Conservation (phyloP, 2,797 vertebrate genomes). For the Poeciliopsis paucimaculata region DNA sequence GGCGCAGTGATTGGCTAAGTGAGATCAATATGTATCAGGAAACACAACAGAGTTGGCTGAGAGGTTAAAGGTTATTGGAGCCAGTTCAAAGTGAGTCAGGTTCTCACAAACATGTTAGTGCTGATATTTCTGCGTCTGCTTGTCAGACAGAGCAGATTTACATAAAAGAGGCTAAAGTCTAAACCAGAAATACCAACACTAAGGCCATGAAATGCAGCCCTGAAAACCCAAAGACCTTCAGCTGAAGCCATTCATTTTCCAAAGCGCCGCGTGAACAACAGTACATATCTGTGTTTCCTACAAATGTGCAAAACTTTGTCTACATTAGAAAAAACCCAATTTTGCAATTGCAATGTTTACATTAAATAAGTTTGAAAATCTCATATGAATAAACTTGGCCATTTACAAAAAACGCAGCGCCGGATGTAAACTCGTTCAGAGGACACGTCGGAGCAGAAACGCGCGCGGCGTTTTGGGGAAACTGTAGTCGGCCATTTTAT, state of each 20-base stretch:
- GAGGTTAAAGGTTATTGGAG: constrained; percentile 12
- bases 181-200: not conserved
- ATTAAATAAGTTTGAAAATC: too few species aligned
- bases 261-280: not conserved
- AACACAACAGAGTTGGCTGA: not conserved
- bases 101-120: not conserved
- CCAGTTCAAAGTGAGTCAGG: not conserved
- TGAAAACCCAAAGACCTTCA: not conserved
- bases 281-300: too few species aligned
- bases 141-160: not conserved
- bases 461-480: too few species aligned
- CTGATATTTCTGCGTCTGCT: not conserved
- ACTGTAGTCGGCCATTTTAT: too few species aligned
- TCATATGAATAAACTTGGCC: too few species aligned
- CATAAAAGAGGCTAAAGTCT: not conserved
- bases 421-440: too few species aligned
- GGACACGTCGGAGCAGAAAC: too few species aligned
- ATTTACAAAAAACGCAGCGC: too few species aligned
- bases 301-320: too few species aligned
- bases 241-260: not conserved
- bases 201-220: not conserved
- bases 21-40: constrained; percentile 2
- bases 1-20: not conserved
- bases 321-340: too few species aligned
- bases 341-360: too few species aligned